Base-by-base conservation (phyloP, 1,140 invertebrate genomes). In the Carcinoscorpius rotundicauda region DNA sequence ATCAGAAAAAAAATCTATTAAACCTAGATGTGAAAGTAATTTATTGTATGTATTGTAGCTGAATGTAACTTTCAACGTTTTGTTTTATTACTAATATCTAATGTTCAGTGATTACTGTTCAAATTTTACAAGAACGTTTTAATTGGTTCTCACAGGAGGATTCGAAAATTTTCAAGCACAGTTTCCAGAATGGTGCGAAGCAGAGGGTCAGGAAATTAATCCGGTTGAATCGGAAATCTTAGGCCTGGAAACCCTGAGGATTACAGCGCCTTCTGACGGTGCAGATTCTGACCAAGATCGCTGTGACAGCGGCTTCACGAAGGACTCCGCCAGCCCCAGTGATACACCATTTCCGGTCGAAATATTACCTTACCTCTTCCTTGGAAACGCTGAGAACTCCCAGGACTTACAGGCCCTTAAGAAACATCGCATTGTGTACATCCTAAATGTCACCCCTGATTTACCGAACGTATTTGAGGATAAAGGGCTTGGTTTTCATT, bases 121-220 rank as follows among this genome's bases (percentile, higher is more conserved):
- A 29, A 1, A 29, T 29, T 29, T 29, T 29, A 29, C 29, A 0
- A 29, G 29, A 29, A 29, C 29, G 29, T 29, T 29, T 29, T 29
- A 29, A 29, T 29, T 29, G 29, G 29, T 29, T 29, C 79, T 84
- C 82, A 29, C 81, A 94, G 92, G 91, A 78, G 91, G 91, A 63
- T 92, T 92, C 73, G 80, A 81, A 64, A 82, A 83, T 72, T 95
- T 94, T 78, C 84, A 84, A 70, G 82, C 86, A 68, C 80, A 84
- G 60, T 93, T 88, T 78, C 90, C 91, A 52, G 91, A 96, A 76
- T 93, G 89, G 87, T 93, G 91, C 74, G 87, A 86, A 71, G 80
- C 82, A 66, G 79, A 79, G 10, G 73, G 69, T 69, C 65, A 71
- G 4, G 76, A 78, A 62, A 80, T 81, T 70, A 78, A 89, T 84